These are phyloP conservation scores for Diploscapter pachys DNA, from an alignment of 1,140 invertebrate genomes.

Conservation along the genomic window DNA sequence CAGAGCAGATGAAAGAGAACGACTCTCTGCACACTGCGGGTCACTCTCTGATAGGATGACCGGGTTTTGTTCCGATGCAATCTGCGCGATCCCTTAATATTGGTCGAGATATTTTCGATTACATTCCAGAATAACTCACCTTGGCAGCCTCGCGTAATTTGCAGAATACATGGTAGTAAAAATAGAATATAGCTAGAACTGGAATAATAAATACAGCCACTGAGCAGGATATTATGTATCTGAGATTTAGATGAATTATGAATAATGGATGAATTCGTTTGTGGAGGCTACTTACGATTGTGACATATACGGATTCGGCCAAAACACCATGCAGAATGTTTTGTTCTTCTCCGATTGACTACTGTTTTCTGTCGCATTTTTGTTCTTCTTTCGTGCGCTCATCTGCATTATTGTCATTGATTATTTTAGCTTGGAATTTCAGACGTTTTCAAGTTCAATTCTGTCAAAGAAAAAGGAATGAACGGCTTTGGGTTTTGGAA, in stretches of 20 bases:
- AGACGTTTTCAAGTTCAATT: too few species aligned
- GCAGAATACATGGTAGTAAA: slow-evolving; percentile 56
- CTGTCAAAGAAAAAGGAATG: too few species aligned
- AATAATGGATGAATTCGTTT: too few species aligned
- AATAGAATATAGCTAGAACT: slow-evolving; percentile 50
- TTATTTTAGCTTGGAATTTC: not conserved
- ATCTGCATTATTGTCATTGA: not conserved
- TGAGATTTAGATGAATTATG: not conserved
- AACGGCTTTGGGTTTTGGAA: too few species aligned
- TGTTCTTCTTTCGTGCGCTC: not conserved
- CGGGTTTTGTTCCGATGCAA: slow-evolving; percentile 34
- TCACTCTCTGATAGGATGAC: slow-evolving; percentile 56
- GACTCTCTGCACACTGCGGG: slow-evolving; percentile 56
- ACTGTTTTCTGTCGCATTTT: too few species aligned
- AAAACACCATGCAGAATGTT: too few species aligned
- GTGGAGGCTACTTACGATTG: too few species aligned
- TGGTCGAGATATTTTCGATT: not conserved
- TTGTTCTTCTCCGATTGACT: too few species aligned
- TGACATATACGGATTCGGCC: too few species aligned
- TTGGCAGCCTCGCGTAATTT: slow-evolving; percentile 57
- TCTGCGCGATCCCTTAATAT: slow-evolving; percentile 22
- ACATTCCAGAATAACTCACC: slow-evolving; percentile 31
- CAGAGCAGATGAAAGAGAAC: slow-evolving; percentile 57
- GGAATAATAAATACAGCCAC: slow-evolving; percentile 55
- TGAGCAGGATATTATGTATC: slow-evolving; percentile 57